Base-by-base conservation (phyloP, 2,113 vertebrate genomes). In the Fregata magnificens region DNA sequence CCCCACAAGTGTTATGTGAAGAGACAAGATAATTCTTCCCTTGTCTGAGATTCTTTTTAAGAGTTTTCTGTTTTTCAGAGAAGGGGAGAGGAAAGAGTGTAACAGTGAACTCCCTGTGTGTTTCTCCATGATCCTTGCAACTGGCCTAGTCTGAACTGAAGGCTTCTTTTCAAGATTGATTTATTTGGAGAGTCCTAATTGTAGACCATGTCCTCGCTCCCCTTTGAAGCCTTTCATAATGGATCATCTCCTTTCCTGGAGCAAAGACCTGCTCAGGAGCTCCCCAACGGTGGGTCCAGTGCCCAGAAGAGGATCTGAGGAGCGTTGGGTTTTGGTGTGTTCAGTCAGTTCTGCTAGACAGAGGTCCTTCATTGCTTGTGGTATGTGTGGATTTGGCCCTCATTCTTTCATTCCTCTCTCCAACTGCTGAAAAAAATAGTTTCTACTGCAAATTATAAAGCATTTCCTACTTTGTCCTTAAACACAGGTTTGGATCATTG, bases 21-120 rank as follows among this genome's bases (percentile, higher is more conserved):
- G 76, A 91, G 91, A 82, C 58, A 69, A 85, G 93, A 85, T 89
- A 94, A 95, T 97, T 96, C 95, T 73, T 96, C 58, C 53, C n/a
- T 91, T 91, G 87, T 86, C 70, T 65, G 65, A 63, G 44, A 74
- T 50, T 52, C 17, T 50, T 89, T 89, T 86, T 24, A 16, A 79
- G 92, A 38, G 29, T 84, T 88, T 89, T 81, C 55, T 86, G 53
- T 0, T 78, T 85, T 86, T 86, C 0, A 2, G 73, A 67, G 70
- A 58, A 72, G 34, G 34, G 11, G 44, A 69, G 34, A 85, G 32
- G 58, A 38, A 61, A 22, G 50, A 67, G 15, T 17, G 3, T 61
- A 89, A 93, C 86, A 87, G 76, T 82, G 58, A 74, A 28, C 38
- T 91, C 63, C 47, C 56, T 89, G 45, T 93, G 50, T 14, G 1